These are phyloP conservation scores for Tyrophagus putrescentiae DNA, from an alignment of 1,140 invertebrate species.

Conservation along the genomic window DNA sequence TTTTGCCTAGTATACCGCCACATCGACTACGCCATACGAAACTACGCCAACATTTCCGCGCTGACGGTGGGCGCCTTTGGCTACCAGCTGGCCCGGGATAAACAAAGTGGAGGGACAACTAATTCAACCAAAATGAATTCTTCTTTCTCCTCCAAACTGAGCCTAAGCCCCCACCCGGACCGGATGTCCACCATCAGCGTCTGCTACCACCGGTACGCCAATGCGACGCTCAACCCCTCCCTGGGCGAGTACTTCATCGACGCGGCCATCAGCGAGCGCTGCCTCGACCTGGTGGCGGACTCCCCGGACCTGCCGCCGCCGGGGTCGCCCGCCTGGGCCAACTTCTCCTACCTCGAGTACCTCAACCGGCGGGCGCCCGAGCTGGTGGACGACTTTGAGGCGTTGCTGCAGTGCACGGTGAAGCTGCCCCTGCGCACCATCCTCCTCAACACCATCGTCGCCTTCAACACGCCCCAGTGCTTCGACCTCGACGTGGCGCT, in stretches of 20 bases:
- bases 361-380: neutral
- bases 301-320: conserved; percentile 23
- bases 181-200: conserved; percentile 40
- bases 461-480: conserved; percentile 70
- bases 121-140: too few species aligned
- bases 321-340: conserved; percentile 23
- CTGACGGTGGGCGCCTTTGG: conserved; percentile 71
- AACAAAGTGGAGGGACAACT: neutral
- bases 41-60: conserved; percentile 60
- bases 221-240: conserved; percentile 61
- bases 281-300: conserved; percentile 24
- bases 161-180: neutral
- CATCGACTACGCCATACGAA: conserved; percentile 65
- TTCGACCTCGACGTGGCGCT: conserved; percentile 60
- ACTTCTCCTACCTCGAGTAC: conserved; percentile 19
- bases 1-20: conserved; percentile 46
- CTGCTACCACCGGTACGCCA: conserved; percentile 51
- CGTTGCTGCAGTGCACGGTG: conserved; percentile 50
- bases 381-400: conserved; percentile 44
- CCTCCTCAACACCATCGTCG: conserved; percentile 66
- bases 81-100: conserved; percentile 43
- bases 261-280: conserved; percentile 48
- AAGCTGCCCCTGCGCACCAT: conserved; percentile 69
- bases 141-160: neutral
- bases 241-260: conserved; percentile 83